Conservation (phyloP, 2,797 vertebrate genomes). For the Peromyscus attwateri region DNA sequence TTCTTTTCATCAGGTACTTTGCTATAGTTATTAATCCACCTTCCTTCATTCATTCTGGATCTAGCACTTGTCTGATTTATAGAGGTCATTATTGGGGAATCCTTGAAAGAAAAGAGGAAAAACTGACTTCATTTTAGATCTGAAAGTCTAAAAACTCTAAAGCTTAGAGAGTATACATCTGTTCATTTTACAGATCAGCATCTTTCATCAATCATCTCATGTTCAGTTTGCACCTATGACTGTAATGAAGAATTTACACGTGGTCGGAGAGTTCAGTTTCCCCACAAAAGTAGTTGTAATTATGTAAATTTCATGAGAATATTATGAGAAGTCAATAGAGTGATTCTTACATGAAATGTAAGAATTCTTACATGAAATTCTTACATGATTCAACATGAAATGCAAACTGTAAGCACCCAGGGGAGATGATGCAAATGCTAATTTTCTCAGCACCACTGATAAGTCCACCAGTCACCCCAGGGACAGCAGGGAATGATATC, state of each 20-base stretch:
- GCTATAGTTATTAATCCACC: neutral
- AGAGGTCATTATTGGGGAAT: neutral
- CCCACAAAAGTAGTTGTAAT: neutral
- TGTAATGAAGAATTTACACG: neutral
- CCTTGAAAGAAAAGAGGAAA: neutral
- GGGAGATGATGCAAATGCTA: neutral
- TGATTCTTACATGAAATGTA: too few species aligned
- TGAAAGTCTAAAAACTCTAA: neutral
- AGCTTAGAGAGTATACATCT: neutral
- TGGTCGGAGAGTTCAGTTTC: neutral
- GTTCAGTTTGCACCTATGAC: neutral
- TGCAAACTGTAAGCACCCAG: neutral
- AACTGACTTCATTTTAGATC: neutral
- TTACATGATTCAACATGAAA: neutral
- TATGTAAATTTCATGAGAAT: neutral
- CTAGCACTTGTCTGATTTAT: neutral
- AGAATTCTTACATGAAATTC: too few species aligned
- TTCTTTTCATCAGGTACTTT: neutral
- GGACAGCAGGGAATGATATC: neutral
- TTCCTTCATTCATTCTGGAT: neutral
- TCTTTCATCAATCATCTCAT: neutral
- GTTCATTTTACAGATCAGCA: neutral
- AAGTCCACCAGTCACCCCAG: neutral
- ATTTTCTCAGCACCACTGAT: slow-evolving; percentile 1
- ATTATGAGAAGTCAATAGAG: neutral